Percentiles rank a stretch among this genome's conserved stretches.
Conservation (phyloP, 2,797 vertebrate genomes). For the Pangasius sanitwongsei region DNA sequence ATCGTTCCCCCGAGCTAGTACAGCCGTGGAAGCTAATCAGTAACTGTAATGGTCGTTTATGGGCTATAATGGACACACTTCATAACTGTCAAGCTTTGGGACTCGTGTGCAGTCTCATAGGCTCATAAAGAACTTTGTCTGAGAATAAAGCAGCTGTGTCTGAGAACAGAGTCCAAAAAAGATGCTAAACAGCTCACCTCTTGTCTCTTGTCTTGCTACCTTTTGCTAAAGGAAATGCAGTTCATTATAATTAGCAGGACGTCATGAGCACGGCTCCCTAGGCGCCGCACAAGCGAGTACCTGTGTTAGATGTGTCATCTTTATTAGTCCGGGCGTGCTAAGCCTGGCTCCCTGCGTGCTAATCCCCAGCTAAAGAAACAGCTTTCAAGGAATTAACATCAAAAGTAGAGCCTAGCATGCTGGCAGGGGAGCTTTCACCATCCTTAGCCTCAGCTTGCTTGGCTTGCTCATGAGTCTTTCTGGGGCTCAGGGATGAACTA, state of each 20-base stretch:
- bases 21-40: constrained; percentile 76
- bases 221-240: constrained; percentile 59
- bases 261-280: constrained; percentile 70
- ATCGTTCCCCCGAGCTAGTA: constrained; percentile 69
- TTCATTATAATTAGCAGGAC: constrained; percentile 78
- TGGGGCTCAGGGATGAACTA: constrained; percentile 76
- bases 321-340: constrained; percentile 82
- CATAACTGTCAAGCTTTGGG: constrained; percentile 77
- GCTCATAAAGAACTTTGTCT: constrained; percentile 51
- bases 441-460: constrained; percentile 70
- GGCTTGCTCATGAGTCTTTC: not conserved
- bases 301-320: constrained; percentile 84
- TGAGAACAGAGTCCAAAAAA: constrained; percentile 8
- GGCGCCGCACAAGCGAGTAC: constrained; percentile 74
- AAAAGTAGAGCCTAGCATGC: constrained; percentile 82
- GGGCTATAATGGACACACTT: constrained; percentile 79
- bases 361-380: constrained; percentile 86
- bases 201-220: constrained; percentile 44
- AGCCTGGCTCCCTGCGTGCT: constrained; percentile 79
- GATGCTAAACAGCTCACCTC: not conserved
- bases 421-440: constrained; percentile 80
- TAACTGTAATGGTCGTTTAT: constrained; percentile 63
- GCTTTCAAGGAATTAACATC: constrained; percentile 87
- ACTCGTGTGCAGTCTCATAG: constrained; percentile 56
- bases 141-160: not conserved